phyloP scores from a whole-genome alignment of 2,888 invertebrate genomes.

The Drosophila neoperkinsi region DNA sequence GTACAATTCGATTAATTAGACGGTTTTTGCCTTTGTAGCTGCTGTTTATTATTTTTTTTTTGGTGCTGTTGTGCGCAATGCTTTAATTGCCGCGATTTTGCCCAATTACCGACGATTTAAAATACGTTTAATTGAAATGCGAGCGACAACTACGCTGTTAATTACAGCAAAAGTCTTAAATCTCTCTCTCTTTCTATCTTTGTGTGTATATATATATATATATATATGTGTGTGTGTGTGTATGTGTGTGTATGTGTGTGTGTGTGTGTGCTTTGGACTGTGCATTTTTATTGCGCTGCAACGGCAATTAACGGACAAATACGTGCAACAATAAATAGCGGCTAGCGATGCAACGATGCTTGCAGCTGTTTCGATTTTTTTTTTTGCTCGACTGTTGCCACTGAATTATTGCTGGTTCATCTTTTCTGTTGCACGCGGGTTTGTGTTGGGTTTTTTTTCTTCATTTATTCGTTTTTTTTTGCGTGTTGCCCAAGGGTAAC shows the following conservation, averaged over 20 bases:
- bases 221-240: no score
- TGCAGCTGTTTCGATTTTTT: constrained; percentile 78
- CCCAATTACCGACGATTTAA: constrained; percentile 45
- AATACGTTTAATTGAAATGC: constrained; percentile 57
- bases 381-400: constrained; percentile 66
- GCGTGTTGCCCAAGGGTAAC: constrained; percentile 25
- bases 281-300: constrained; percentile 67
- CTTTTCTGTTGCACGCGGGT: constrained; percentile 38
- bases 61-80: constrained; percentile 3
- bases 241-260: neutral
- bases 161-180: constrained; percentile 54
- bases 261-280: constrained; percentile 8
- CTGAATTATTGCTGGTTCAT: constrained; percentile 79
- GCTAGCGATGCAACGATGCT: constrained; percentile 30
- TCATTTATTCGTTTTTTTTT: constrained; percentile 13
- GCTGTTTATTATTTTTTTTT: neutral
- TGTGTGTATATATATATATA: neutral
- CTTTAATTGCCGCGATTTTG: constrained; percentile 25
- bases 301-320: constrained; percentile 76
- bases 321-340: constrained; percentile 70
- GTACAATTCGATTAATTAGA: constrained; percentile 75
- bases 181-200: neutral
- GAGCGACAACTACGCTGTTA: constrained; percentile 47
- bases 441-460: neutral
- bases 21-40: constrained; percentile 32